Evolutionary conservation across 2,113 vertebrate species (phyloP).

Genomic region (Cyrtonyx montezumae): DNA sequence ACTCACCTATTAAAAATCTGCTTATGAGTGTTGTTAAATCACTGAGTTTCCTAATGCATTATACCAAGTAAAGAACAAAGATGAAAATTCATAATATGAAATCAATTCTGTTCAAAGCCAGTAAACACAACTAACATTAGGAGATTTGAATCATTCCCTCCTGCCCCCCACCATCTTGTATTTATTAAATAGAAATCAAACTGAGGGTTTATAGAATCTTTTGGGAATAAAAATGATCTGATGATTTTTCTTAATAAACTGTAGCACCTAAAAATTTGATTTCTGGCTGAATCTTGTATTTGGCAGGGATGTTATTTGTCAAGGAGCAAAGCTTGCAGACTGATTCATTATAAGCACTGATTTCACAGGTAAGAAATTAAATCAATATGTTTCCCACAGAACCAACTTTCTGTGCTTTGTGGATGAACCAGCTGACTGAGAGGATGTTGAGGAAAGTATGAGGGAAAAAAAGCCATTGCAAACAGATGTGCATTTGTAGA

Average conservation of each 20-base stretch:
- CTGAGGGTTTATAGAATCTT: not conserved
- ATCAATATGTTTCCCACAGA: conserved; percentile 34
- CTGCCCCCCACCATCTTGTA: not conserved
- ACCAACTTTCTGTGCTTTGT: not conserved
- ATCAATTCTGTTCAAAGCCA: conserved; percentile 9
- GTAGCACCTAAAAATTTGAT: not conserved
- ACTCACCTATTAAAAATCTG: not conserved
- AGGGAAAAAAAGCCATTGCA: not conserved
- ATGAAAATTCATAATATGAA: not conserved
- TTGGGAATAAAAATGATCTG: not conserved
- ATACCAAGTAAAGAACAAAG: not conserved
- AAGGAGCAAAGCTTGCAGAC: not conserved
- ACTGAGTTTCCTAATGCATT: not conserved
- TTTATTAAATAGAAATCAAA: conserved; percentile 43
- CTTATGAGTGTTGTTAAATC: not conserved
- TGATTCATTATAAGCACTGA: conserved; percentile 14
- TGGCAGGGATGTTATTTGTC: conserved; percentile 16
- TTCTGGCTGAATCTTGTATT: not conserved
- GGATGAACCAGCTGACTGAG: not conserved
- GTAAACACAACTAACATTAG: not conserved
- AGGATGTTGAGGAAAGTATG: not conserved
- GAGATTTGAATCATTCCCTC: not conserved
- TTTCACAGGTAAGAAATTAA: conserved; percentile 36
- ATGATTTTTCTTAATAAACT: not conserved
- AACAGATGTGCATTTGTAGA: not conserved